Evolutionary conservation across 2,797 vertebrate genomes (phyloP).

Genomic region (Bufotes viridis): DNA sequence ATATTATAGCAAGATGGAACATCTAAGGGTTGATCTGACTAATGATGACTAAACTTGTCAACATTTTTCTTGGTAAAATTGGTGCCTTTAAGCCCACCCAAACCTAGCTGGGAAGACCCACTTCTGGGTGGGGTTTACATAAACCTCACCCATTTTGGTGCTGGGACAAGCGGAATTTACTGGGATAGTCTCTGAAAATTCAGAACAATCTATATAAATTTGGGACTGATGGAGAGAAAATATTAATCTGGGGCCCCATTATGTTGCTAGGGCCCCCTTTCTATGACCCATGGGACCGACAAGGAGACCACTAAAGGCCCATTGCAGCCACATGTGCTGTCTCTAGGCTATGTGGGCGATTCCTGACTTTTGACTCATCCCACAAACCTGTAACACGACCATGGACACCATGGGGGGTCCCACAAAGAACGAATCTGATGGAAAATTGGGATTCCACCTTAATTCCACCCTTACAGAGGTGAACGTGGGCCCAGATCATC

Average conservation of each 20-base stretch:
- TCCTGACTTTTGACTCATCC: background rate
- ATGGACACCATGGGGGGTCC: background rate
- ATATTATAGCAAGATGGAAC: background rate
- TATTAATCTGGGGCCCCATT: background rate
- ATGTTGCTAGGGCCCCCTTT: background rate
- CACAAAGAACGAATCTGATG: background rate
- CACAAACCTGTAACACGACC: too few species aligned
- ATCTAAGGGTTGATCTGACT: background rate
- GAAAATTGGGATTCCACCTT: background rate
- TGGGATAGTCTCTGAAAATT: too few species aligned
- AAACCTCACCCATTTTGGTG: too few species aligned
- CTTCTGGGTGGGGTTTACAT: too few species aligned
- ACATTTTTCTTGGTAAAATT: too few species aligned
- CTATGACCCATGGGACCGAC: background rate
- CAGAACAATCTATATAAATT: too few species aligned
- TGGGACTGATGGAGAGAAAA: background rate
- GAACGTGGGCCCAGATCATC: background rate
- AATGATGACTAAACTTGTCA: background rate
- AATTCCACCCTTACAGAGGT: background rate
- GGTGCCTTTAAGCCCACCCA: too few species aligned
- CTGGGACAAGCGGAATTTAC: too few species aligned
- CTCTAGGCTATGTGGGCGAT: too few species aligned
- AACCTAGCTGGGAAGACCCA: too few species aligned
- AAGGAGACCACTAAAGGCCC: background rate
- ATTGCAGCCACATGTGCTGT: background rate